Conservation (phyloP, 2,888 invertebrate genomes). For the Epinotia nisella region DNA sequence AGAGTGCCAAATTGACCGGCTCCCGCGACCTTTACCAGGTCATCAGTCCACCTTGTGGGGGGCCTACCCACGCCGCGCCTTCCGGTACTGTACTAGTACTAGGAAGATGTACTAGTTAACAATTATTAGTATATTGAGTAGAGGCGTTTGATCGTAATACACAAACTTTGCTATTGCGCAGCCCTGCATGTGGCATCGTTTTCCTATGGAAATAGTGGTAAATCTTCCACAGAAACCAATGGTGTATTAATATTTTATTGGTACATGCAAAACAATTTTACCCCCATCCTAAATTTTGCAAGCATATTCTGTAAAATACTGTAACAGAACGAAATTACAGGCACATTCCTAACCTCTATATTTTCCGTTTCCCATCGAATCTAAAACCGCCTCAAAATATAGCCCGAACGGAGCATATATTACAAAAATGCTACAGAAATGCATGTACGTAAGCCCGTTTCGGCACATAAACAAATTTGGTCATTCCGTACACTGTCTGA, state of each 20-base stretch:
- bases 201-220: too few species aligned
- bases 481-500: conserved; percentile 65
- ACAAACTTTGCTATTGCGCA: too few species aligned
- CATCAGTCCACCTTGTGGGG: too few species aligned
- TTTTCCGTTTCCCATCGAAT: conserved; percentile 6
- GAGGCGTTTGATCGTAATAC: too few species aligned
- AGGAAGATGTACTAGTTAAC: too few species aligned
- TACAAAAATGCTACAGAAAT: conserved; percentile 38
- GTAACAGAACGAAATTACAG: conserved; percentile 9
- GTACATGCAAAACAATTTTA: conserved; percentile 1
- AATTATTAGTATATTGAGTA: too few species aligned
- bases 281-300: not conserved
- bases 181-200: too few species aligned
- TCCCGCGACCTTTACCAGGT: too few species aligned
- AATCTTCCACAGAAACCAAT: too few species aligned
- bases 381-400: conserved; percentile 27
- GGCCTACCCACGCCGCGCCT: too few species aligned
- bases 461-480: conserved; percentile 60
- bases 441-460: conserved; percentile 46
- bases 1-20: too few species aligned
- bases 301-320: not conserved
- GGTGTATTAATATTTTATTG: not conserved
- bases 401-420: conserved; percentile 22
- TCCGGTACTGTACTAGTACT: too few species aligned
- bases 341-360: not conserved